Evolutionary conservation across 2,888 invertebrate species (phyloP).

Genomic region (Caenorhabditis imperialis): DNA sequence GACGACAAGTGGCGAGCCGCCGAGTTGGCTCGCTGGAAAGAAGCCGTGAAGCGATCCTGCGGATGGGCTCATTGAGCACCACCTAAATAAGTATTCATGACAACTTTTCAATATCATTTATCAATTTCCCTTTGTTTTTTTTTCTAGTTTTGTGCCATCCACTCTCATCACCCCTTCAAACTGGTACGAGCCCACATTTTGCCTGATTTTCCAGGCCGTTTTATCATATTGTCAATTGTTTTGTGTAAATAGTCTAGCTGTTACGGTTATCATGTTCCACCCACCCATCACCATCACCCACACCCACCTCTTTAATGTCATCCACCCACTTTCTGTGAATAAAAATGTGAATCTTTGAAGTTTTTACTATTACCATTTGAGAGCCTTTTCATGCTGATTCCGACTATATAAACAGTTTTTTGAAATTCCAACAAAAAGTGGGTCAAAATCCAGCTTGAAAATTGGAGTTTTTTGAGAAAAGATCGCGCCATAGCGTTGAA

Average conservation of each 20-base stretch:
- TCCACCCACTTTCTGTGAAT: slow-evolving; percentile 18
- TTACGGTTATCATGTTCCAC: slow-evolving; percentile 6
- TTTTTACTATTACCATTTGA: too few species aligned
- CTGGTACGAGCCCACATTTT: slow-evolving; percentile 5
- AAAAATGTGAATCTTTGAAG: slow-evolving; percentile 23
- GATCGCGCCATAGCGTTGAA: too few species aligned
- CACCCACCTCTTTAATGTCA: neutral
- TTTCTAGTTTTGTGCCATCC: slow-evolving; percentile 11
- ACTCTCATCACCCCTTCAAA: slow-evolving; percentile 4
- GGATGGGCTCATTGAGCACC: slow-evolving; percentile 63
- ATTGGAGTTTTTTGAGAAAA: too few species aligned
- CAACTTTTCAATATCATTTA: slow-evolving; percentile 15
- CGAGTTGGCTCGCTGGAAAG: slow-evolving; percentile 70
- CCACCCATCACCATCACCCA: slow-evolving; percentile 4
- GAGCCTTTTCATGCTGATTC: too few species aligned
- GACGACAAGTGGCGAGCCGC: slow-evolving; percentile 55
- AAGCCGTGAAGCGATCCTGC: slow-evolving; percentile 70
- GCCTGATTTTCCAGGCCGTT: slow-evolving; percentile 43
- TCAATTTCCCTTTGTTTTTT: slow-evolving; percentile 26
- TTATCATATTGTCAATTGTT: neutral
- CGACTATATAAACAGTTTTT: too few species aligned
- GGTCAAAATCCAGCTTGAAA: too few species aligned
- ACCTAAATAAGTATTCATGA: neutral
- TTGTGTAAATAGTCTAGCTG: slow-evolving; percentile 2
- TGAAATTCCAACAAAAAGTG: too few species aligned